Base-by-base conservation (phyloP, 2,797 vertebrate species). In the Crax fasciolata region DNA sequence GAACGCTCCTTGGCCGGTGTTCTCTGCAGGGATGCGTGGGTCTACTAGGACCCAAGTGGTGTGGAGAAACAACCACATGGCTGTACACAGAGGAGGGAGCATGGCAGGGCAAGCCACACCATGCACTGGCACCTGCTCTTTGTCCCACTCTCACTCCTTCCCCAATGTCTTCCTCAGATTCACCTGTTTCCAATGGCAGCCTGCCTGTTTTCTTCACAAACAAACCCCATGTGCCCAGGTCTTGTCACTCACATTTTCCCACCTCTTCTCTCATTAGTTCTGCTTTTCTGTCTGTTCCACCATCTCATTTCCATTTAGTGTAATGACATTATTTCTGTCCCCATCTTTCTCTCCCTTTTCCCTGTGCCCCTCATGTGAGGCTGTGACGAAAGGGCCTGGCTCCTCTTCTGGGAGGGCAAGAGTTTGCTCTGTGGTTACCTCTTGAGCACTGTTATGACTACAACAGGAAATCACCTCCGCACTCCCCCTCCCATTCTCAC, bases 401-500 rank as follows among this genome's bases (percentile, higher is more conserved):
- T 93, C 11, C 21, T 28, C 7, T 39, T 59, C 62, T 75, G 70
- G 62, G 51, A 95, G 85, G 51, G 87, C 85, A 66, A 35, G 68
- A 51, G 14, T 27, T 35, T 72, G 66, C 83, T 88, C 38, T 88
- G 91, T 67, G 96, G 93, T 94, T 84, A 81, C 39, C 21, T 84
- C 76, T 88, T 0, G 0, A 67, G 30, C 4, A 2, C 74, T 90
- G 84, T 39, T 93, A 74, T 87, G 88, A 92, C 86, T 94, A 1
- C 6, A 87, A 79, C 90, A 94, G 94, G 93, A 96, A 95, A 87
- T 85, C 61, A 51, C 86, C 49, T 78, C 66, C 0, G 16, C 54
- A 59, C 63, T 79, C 77, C 88, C 93, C 88, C 71, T 80, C 84
- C n/a, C 67, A 73, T 94, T 94, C 94, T 81, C 92, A 95, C 74